Conservation (phyloP, 92 coral and sea anemone species). For the Phenganax subtilis region DNA sequence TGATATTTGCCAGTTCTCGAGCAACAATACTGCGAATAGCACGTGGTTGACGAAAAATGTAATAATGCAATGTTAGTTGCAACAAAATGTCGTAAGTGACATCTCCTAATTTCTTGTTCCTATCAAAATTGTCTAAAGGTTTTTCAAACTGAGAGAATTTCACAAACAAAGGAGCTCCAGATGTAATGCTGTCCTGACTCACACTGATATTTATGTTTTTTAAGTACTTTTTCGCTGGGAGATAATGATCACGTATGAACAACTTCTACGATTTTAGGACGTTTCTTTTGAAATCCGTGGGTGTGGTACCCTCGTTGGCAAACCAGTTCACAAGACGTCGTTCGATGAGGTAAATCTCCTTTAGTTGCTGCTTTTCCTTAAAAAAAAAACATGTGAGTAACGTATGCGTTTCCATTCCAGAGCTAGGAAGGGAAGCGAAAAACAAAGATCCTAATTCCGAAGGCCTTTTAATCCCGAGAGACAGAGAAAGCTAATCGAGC, state of each 20-base stretch:
- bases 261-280: constrained; percentile 46
- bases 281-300: constrained; percentile 34
- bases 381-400: too few species aligned
- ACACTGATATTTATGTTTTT: constrained; percentile 20
- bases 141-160: constrained; percentile 23
- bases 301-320: constrained; percentile 36
- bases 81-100: constrained; percentile 14
- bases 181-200: neutral
- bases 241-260: constrained; percentile 14
- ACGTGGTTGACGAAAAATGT: constrained; percentile 6
- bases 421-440: too few species aligned
- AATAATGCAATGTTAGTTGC: constrained; percentile 16
- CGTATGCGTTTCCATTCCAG: too few species aligned
- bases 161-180: constrained; percentile 30
- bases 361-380: constrained; percentile 21
- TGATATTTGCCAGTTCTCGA: constrained; percentile 12
- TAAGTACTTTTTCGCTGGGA: neutral
- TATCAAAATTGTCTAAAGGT: neutral
- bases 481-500: too few species aligned
- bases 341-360: constrained; percentile 42
- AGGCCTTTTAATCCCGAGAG: too few species aligned
- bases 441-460: too few species aligned
- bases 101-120: constrained; percentile 16
- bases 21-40: neutral
- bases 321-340: constrained; percentile 57